These are phyloP conservation scores for Coturnix japonica DNA, from an alignment of 2,113 vertebrate species.

Conservation along the genomic window DNA sequence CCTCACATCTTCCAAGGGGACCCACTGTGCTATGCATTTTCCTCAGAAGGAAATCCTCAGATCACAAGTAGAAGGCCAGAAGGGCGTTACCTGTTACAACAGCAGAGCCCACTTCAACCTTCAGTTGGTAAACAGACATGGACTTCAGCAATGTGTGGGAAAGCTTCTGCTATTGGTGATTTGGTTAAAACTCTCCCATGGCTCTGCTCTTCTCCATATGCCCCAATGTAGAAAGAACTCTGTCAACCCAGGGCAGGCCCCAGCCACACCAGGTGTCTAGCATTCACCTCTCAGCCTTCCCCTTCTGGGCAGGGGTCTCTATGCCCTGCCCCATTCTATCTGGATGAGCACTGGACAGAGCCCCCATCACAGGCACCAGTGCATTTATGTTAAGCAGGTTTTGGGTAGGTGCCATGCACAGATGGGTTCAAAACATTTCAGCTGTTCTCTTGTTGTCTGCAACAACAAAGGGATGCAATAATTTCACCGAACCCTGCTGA, in stretches of 20 bases:
- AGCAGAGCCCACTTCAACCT: background rate
- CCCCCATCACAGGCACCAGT: background rate
- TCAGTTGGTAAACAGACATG: background rate
- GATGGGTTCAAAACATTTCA: conserved; percentile 51
- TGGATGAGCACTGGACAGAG: background rate
- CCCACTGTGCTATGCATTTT: fast-evolving
- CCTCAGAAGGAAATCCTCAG: background rate
- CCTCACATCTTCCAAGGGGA: background rate
- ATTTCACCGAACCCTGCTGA: conserved; percentile 50
- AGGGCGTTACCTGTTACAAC: background rate
- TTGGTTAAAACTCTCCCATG: background rate
- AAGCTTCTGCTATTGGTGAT: background rate
- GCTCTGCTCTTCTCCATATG: background rate
- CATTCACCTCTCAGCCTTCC: background rate
- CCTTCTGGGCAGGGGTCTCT: background rate
- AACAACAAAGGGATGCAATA: conserved; percentile 15
- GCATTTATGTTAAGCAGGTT: background rate
- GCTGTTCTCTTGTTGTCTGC: conserved; percentile 35
- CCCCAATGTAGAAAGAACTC: background rate
- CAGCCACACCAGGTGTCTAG: background rate
- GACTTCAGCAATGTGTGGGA: fast-evolving
- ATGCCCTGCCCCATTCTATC: fast-evolving
- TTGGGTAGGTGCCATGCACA: conserved; percentile 56
- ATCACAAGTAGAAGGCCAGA: background rate
- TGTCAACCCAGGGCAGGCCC: background rate